Percentiles rank a stretch among this genome's conserved stretches.
Evolutionary conservation across 1,140 invertebrate species (phyloP).

Genomic region (Phenacoccus solenopsis): DNA sequence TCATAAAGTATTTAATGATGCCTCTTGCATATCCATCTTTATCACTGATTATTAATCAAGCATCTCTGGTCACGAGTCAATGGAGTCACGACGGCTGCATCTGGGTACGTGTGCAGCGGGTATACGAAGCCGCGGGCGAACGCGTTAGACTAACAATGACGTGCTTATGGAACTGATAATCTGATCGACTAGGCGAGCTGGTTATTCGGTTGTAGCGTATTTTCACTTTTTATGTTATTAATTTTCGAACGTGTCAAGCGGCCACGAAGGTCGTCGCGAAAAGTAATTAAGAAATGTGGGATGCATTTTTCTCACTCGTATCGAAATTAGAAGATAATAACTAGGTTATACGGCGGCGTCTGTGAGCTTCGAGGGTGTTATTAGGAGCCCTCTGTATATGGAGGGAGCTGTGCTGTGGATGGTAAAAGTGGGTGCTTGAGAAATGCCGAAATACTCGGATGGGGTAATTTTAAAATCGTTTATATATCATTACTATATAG

Average conservation of each 20-base stretch:
- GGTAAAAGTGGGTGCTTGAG: background rate
- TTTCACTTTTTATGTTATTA: background rate
- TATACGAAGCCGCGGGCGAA: background rate
- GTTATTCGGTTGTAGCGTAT: too few species aligned
- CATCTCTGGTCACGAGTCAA: background rate
- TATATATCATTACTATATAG: background rate
- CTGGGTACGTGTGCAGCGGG: background rate
- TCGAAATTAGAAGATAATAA: too few species aligned
- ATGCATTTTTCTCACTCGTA: too few species aligned
- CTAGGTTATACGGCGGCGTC: background rate
- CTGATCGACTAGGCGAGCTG: too few species aligned
- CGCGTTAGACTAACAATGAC: background rate
- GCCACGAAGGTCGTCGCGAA: background rate
- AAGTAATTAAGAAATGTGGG: background rate
- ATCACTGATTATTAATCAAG: background rate
- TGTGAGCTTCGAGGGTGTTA: background rate
- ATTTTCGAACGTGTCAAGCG: background rate
- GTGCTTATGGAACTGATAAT: background rate
- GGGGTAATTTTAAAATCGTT: background rate
- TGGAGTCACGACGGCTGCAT: background rate
- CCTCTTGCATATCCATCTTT: background rate
- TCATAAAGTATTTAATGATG: conserved; percentile 3
- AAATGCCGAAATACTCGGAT: background rate
- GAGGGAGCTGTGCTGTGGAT: background rate
- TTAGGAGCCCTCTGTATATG: too few species aligned